Percentiles rank a stretch among this genome's conserved stretches.
These are phyloP conservation scores for Okamejei kenojei DNA, from an alignment of 2,797 vertebrate species.

Conservation along the genomic window DNA sequence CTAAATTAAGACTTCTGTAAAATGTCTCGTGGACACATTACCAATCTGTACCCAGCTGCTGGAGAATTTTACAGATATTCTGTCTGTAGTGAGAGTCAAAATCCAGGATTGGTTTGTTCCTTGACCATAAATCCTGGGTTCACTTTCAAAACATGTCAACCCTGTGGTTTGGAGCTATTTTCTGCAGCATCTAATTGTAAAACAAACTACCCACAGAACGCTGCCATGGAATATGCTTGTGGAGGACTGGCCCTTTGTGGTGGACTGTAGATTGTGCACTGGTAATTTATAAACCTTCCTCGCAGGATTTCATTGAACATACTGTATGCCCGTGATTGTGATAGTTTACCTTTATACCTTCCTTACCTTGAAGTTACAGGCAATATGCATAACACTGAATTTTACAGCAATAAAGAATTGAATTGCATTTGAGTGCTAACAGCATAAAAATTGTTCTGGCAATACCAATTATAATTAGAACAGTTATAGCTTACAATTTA, in stretches of 20 bases:
- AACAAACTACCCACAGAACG: not conserved
- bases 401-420: not conserved
- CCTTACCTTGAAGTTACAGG: not conserved
- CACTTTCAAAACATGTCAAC: not conserved
- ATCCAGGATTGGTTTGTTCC: not conserved
- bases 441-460: slow-evolving; percentile 4
- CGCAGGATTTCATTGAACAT: not conserved
- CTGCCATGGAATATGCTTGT: not conserved
- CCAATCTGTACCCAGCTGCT: not conserved
- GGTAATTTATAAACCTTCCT: slow-evolving; percentile 5
- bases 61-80: not conserved
- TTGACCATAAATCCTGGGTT: not conserved
- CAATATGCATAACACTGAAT: not conserved
- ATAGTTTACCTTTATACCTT: not conserved
- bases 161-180: not conserved
- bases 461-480: not conserved
- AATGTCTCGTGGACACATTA: not conserved
- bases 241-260: not conserved
- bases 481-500: not conserved
- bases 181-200: not conserved
- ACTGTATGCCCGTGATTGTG: not conserved
- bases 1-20: not conserved
- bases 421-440: not conserved
- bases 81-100: not conserved
- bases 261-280: not conserved